Evolutionary conservation across 2,888 invertebrate genomes (phyloP), one percentile per base, ranked within the genome.

Genomic region (Conops quadrifasciatus): DNA sequence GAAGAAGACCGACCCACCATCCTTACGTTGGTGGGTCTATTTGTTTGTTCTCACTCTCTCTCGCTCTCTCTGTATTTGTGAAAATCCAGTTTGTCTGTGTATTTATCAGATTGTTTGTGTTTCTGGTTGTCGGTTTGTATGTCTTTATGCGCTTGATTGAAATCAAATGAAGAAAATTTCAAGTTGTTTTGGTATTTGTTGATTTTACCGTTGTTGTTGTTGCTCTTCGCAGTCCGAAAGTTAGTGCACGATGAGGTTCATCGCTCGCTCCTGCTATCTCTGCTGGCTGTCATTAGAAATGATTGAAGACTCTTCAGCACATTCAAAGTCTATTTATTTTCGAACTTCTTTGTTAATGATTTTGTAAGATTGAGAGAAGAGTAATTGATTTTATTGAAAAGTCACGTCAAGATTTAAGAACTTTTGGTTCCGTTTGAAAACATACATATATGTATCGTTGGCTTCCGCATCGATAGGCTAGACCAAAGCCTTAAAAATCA

Each of bases 301-400:
- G 64, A 64, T 64, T 64, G 49, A 64, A 64, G 49, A 26, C 49
- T 26, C 15, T 64, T 64, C 36, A 36, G 36, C 30, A 60, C 53
- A 5, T 2, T 56, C 21, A 13, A n/a, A n/a, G 11, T 56, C 21
- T 56, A 56, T 56, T 21, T 24, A 56, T 56, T 24, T 13, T 56
- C 53, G 53, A 56, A 51, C 16, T 65, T 30, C 51, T 65, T 65
- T 51, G 26, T 51, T 24, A 65, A 19, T 51, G 51, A 30, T 11
- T 26, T 28, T 28, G n/a, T 51, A 15, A 16, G 26, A 1, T 65
- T 51, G 19, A n/a, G 45, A 65, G 19, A 30, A 28, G 36, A 36
- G n/a, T 16, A 51, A 26, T 49, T 65, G 16, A 65, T 26, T 65
- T 65, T 65, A 49, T 65, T 65, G 26, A 65, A 65, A 65, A 51